These are phyloP conservation scores for Cassiopea andromeda DNA, from an alignment of 30 jellyfish, hydroid and myxozoan species.

Conservation along the genomic window DNA sequence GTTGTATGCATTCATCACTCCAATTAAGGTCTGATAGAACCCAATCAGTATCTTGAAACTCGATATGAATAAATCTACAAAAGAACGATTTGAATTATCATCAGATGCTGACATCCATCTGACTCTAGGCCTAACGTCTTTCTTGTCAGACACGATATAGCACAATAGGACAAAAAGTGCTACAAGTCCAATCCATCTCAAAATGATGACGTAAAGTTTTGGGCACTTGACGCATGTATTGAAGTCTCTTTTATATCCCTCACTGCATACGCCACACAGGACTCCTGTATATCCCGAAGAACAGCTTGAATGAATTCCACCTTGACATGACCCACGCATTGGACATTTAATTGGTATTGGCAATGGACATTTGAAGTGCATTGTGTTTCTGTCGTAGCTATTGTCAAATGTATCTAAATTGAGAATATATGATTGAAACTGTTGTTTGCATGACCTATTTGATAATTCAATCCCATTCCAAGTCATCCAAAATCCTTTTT, in stretches of 20 bases:
- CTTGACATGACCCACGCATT: slow-evolving; percentile 40
- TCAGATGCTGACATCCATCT: background rate
- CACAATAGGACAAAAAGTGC: slow-evolving; percentile 32
- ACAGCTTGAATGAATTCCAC: slow-evolving; percentile 48
- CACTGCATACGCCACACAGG: slow-evolving; percentile 47
- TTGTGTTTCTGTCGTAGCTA: slow-evolving; percentile 12
- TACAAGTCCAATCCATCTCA: slow-evolving; percentile 17
- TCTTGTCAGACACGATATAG: slow-evolving; percentile 15
- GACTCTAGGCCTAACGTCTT: background rate
- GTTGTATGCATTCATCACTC: background rate
- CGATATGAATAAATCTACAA: slow-evolving; percentile 53
- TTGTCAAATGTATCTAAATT: slow-evolving; percentile 12
- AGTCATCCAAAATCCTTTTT: slow-evolving; percentile 41
- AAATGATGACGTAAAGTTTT: background rate
- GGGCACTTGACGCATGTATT: slow-evolving; percentile 51
- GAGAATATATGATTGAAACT: slow-evolving; percentile 3
- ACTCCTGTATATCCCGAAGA: slow-evolving; percentile 44
- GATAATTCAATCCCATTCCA: background rate
- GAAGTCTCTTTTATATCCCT: slow-evolving; percentile 18
- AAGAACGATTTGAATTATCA: background rate
- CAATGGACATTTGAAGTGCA: background rate
- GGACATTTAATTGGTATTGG: slow-evolving; percentile 56
- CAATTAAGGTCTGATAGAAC: slow-evolving; percentile 32
- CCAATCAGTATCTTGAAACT: slow-evolving; percentile 41
- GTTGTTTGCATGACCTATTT: background rate